These are phyloP conservation scores for Equus quagga DNA, from an alignment of 2,113 vertebrate genomes.

Conservation along the genomic window DNA sequence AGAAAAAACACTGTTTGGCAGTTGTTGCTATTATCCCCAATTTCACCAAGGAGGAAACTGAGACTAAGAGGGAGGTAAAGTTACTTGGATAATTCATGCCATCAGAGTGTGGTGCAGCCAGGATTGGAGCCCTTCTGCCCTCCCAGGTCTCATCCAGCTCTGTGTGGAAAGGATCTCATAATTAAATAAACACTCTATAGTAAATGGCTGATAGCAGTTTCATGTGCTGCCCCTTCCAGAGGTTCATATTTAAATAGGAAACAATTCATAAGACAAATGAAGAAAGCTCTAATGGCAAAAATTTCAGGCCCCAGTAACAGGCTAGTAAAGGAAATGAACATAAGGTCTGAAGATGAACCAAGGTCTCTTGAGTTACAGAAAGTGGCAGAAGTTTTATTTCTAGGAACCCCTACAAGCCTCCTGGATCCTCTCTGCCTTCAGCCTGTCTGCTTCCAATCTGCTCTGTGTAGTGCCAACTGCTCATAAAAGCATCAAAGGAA, in stretches of 20 bases:
- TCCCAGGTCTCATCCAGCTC: background rate
- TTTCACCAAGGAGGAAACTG: conserved; percentile 14
- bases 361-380: background rate
- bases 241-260: conserved; percentile 5
- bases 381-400: background rate
- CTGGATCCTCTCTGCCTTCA: background rate
- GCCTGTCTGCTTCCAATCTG: background rate
- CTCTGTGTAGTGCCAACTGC: background rate
- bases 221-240: background rate
- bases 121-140: background rate
- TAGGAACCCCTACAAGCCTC: background rate
- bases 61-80: background rate
- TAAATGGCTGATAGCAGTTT: background rate
- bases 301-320: background rate
- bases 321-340: background rate
- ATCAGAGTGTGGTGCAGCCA: background rate
- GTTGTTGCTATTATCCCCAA: background rate
- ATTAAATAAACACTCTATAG: background rate
- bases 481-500: background rate
- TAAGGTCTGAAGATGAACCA: background rate
- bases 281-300: background rate
- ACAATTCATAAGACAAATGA: background rate
- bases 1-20: background rate
- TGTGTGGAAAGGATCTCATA: background rate
- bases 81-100: background rate